phyloP scores from a whole-genome alignment of 2,888 invertebrate genomes.

The Isoperla grammatica region DNA sequence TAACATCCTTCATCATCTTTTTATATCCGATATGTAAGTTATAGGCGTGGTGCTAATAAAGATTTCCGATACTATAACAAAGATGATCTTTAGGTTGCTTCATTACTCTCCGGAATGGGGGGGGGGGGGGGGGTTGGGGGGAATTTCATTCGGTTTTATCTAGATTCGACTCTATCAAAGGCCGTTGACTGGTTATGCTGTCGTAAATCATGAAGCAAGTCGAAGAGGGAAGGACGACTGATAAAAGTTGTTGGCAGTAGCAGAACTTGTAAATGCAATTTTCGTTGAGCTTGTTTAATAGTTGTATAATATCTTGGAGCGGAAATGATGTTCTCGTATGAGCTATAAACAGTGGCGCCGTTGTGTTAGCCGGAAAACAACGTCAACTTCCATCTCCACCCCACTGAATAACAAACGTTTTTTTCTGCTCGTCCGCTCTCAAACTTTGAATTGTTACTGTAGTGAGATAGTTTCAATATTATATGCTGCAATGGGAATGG shows the following conservation, averaged over 20 bases:
- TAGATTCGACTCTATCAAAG: neutral
- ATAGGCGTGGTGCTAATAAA: neutral
- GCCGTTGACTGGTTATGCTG: neutral
- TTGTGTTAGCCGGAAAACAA: neutral
- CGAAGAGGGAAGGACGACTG: no score
- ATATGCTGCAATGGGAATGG: no score
- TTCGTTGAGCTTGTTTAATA: conserved; percentile 11
- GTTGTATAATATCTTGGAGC: conserved; percentile 5
- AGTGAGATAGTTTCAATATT: no score
- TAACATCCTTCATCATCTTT: neutral
- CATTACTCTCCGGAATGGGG: neutral
- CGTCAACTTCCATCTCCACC: neutral
- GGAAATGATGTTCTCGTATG: conserved; percentile 9
- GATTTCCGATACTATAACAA: neutral
- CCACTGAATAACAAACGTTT: no score
- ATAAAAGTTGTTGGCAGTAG: no score
- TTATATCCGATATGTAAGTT: neutral
- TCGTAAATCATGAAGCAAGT: neutral
- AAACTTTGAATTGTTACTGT: no score
- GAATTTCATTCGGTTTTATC: neutral
- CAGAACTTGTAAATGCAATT: conserved; percentile 13
- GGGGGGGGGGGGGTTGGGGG: neutral
- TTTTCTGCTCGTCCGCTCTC: no score
- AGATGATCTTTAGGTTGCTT: neutral
- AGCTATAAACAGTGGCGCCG: conserved; percentile 11